Evolutionary conservation across 2,113 vertebrate species (phyloP), one percentile per base, ranked within the genome.

Genomic region (Ursus arctos): DNA sequence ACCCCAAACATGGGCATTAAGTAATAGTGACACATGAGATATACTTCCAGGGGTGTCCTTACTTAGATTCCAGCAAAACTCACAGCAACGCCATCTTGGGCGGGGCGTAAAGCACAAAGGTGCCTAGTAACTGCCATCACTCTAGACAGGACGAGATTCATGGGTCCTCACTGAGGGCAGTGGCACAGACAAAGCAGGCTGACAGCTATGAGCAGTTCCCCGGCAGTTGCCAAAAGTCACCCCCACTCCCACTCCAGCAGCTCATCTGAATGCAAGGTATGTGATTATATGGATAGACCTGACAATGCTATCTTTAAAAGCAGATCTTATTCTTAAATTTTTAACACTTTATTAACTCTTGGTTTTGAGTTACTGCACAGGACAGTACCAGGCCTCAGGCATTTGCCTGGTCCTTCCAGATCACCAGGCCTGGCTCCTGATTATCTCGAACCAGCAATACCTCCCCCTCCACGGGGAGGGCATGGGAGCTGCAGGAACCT

Each of bases 241-340:
- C 84, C 76, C 57, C 15, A 7, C 63, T 84, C 49, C 49, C 24
- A 15, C 55, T 55, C 65, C 8, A 49, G 22, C 95, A 74, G n/a
- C 84, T 97, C 81, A 40, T 95, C 24, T 0, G 36, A 61, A 87
- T 76, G 81, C 97, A 96, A 69, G 92, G 51, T 22, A 28, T 94
- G 47, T 28, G 77, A 86, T 36, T 43, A 19, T 65, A 57, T 7
- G 93, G 51, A 80, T 59, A 87, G 86, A 51, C 87, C 83, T 96
- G 83, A 69, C 92, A 71, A 53, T 69, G 49, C 87, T 97, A 63
- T 92, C 92, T 96, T 96, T 92, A 87, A 94, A 96, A 95, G n/a
- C 77, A 43, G 82, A 33, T 86, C 88, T 47, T 59, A 61, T 51
- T 86, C 89, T 79, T 87, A 16, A 59, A 36, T 47, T 59, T 67